Evolutionary conservation across 1,140 invertebrate genomes (phyloP), one percentile per base, ranked within the genome.

Genomic region (Teleogryllus occipitalis): DNA sequence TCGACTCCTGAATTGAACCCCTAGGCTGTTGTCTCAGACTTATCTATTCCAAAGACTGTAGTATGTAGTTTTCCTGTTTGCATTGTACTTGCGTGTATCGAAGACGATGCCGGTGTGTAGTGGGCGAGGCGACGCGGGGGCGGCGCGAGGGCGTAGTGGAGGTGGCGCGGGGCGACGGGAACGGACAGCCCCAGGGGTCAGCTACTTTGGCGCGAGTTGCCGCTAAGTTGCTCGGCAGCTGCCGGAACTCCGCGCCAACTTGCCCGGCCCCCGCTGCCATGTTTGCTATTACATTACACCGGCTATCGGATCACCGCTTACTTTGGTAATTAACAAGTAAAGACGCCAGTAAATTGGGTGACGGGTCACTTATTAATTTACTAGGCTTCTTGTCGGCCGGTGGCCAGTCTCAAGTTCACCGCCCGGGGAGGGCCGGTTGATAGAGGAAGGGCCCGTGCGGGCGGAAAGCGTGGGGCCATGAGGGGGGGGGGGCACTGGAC

Each of bases 301-400:
- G 18, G 54, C 54, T 65, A 65, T 65, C 54, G 54, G 54, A 65
- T 65, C 54, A 65, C 54, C 54, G 54, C 54, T 65, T 65, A 65
- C 54, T 65, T 65, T 65, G 54, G 54, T 65, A 65, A 65, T 65
- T 65, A 65, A 65, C 54, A 65, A 65, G 54, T 65, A 65, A 65
- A 65, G 54, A 65, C 54, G 54, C 54, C 54, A 65, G 54, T 65
- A 65, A 65, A 65, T 65, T 65, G 54, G 54, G 54, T 65, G 54
- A 65, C 54, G 54, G 54, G 54, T 65, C 54, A 65, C 54, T 65
- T 65, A 65, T 65, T 65, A 65, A 65, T 65, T 65, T 65, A 65
- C 10, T 10, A 65, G 54, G 54, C 54, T 65, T 65, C 54, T 65
- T 65, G 54, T 65, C 54, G 54, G 18, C 54, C 54, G 54, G 54